Evolutionary conservation across 2,113 vertebrate genomes (phyloP).

Genomic region (Dolichotis patagonum): DNA sequence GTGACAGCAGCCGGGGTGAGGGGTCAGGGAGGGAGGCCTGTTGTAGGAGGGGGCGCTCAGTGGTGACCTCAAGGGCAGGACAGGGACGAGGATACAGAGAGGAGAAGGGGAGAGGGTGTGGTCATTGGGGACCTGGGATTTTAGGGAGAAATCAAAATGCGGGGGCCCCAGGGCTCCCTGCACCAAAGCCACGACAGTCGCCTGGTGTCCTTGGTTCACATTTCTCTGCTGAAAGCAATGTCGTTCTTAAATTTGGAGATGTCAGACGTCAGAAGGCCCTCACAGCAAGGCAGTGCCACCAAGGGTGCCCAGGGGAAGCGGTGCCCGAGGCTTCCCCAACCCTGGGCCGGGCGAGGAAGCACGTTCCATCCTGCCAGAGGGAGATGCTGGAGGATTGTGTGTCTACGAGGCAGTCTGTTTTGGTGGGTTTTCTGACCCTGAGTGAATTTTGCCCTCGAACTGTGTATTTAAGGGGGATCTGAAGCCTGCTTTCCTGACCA

Average conservation of each 20-base stretch:
- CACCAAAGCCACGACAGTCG: fast-evolving
- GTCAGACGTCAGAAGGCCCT: neutral
- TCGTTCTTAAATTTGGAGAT: fast-evolving
- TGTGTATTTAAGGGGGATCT: neutral
- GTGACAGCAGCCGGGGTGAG: neutral
- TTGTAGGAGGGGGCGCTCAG: neutral
- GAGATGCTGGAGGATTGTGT: slow-evolving; percentile 19
- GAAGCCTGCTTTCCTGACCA: slow-evolving; percentile 27
- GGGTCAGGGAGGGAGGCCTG: neutral
- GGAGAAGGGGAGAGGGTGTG: neutral
- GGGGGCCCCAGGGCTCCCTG: neutral
- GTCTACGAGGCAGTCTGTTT: slow-evolving; percentile 17
- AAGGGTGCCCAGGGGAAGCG: neutral
- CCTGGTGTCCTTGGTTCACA: neutral
- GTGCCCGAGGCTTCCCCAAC: fast-evolving
- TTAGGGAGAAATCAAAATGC: neutral
- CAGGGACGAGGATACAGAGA: no score
- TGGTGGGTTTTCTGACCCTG: neutral
- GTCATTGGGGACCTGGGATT: neutral
- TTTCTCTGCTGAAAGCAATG: neutral
- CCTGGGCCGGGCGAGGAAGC: no score
- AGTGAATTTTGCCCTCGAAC: slow-evolving; percentile 35
- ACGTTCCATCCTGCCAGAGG: neutral
- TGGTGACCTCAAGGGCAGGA: neutral
- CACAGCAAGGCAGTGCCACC: fast-evolving